A percentile compares a stretch with the other conserved stretches of the same genome.
These are phyloP conservation scores for Aphidius ervi DNA, from an alignment of 1,140 invertebrate genomes.

Conservation along the genomic window DNA sequence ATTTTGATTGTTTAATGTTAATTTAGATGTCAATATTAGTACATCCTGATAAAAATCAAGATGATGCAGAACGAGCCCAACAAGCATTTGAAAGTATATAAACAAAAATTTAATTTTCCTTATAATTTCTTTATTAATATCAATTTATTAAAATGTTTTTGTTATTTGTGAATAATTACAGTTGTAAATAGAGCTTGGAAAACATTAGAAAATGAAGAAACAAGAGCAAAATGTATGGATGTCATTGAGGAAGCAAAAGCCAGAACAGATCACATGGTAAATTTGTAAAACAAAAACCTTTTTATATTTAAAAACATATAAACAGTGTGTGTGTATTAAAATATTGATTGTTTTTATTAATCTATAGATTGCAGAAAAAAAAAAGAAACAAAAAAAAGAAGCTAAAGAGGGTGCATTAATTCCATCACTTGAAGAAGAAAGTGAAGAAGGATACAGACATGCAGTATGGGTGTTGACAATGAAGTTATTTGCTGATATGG, in stretches of 20 bases:
- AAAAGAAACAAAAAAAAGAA: conserved; percentile 92
- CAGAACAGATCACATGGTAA: conserved; percentile 88
- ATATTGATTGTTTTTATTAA: conserved; percentile 1
- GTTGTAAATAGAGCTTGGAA: conserved; percentile 96
- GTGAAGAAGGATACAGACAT: conserved; percentile 87
- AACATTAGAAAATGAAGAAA: conserved; percentile 91
- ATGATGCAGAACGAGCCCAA: conserved; percentile 92
- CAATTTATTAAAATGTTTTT: background rate
- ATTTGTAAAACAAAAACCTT: conserved; percentile 23
- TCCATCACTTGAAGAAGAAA: conserved; percentile 83
- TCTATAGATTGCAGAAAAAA: conserved; percentile 85
- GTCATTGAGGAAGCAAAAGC: conserved; percentile 96
- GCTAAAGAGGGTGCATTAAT: conserved; percentile 61
- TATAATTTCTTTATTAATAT: background rate
- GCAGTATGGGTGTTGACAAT: conserved; percentile 95
- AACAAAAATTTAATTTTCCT: background rate
- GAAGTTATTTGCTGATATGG: conserved; percentile 98
- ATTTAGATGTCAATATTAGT: conserved; percentile 89
- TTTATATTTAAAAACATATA: background rate
- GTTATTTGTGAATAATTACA: conserved; percentile 38
- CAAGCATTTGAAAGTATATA: conserved; percentile 79
- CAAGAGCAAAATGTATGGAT: conserved; percentile 90
- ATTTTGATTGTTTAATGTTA: conserved; percentile 16
- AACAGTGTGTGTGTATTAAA: too few relatives aligned
- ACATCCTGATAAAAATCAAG: conserved; percentile 98